Conservation (phyloP, 2,113 vertebrate genomes). For the Macaca mulatta region DNA sequence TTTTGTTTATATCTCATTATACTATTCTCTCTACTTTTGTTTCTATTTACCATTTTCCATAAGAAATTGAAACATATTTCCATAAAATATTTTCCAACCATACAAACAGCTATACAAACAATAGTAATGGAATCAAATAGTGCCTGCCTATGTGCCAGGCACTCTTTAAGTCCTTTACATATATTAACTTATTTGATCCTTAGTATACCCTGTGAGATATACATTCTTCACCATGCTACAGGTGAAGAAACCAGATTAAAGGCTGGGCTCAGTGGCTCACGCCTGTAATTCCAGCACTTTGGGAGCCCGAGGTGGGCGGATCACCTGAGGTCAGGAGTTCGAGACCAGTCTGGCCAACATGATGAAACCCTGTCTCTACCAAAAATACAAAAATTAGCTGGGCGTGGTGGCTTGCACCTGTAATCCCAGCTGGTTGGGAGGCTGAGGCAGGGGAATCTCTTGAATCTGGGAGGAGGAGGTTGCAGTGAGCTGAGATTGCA, state of each 20-base stretch:
- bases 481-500: no score
- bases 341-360: no score
- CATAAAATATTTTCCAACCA: not conserved
- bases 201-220: not conserved
- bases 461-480: no score
- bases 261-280: no score
- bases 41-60: not conserved
- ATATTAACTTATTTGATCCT: not conserved
- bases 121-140: not conserved
- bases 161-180: not conserved
- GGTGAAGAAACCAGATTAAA: not conserved
- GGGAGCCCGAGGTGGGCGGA: no score
- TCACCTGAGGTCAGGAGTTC: no score
- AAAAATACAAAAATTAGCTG: no score
- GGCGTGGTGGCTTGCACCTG: no score
- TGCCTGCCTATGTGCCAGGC: not conserved
- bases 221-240: not conserved
- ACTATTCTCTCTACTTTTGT: not conserved
- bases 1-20: not conserved
- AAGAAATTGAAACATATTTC: not conserved
- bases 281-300: no score
- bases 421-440: no score
- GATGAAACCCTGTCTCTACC: no score
- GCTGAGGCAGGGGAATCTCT: no score
- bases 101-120: not conserved